These are phyloP conservation scores for Eretmochelys imbricata DNA, from an alignment of 2,113 vertebrate genomes.

Conservation along the genomic window DNA sequence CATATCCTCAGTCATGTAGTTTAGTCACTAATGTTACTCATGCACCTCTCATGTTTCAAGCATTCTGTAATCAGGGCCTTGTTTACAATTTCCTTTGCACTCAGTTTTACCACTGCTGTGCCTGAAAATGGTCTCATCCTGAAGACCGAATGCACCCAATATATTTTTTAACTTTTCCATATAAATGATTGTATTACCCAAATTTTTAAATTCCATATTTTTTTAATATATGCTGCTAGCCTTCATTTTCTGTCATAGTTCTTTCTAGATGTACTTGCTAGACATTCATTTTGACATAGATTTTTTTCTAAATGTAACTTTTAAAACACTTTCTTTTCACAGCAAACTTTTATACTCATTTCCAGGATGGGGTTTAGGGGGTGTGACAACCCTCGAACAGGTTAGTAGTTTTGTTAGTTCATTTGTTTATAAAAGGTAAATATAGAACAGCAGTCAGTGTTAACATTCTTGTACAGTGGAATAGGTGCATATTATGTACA, in stretches of 20 bases:
- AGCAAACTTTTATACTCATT: constrained; percentile 93
- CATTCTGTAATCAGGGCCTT: not conserved
- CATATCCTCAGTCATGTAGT: not conserved
- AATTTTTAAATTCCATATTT: not conserved
- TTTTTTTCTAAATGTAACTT: not conserved
- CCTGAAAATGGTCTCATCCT: not conserved
- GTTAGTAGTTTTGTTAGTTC: constrained; percentile 72
- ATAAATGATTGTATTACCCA: not conserved
- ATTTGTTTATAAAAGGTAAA: not conserved
- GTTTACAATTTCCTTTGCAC: not conserved
- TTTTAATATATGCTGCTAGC: not conserved
- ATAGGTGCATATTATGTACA: not conserved
- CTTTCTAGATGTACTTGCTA: not conserved
- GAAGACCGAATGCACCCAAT: not conserved
- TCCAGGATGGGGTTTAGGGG: constrained; percentile 85
- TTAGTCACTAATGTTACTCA: not conserved
- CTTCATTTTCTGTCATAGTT: not conserved
- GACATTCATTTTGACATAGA: not conserved
- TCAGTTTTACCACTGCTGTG: not conserved
- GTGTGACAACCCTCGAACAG: constrained; percentile 88
- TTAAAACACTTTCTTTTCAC: constrained; percentile 43
- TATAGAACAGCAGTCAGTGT: not conserved
- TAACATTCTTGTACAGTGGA: not conserved
- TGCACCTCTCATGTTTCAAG: not conserved
- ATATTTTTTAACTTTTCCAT: not conserved